Conservation (phyloP, 1,140 invertebrate species). For the Trichoplusia ni region DNA sequence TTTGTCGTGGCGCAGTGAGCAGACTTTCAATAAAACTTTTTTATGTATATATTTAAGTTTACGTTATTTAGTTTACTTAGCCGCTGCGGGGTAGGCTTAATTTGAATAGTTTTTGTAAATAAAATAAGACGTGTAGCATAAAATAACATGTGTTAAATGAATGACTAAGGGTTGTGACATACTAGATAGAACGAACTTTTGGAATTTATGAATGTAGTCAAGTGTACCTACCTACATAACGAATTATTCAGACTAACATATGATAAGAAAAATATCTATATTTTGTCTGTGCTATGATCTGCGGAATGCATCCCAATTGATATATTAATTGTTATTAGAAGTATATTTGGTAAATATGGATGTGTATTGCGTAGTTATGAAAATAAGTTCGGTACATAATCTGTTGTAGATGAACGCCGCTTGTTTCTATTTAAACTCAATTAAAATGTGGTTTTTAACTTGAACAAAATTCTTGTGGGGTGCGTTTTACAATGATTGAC, state of each 20-base stretch:
- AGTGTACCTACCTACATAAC: slow-evolving; percentile 3
- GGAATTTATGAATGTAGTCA: slow-evolving; percentile 8
- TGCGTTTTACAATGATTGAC: slow-evolving; percentile 13
- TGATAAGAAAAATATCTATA: background rate
- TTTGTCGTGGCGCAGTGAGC: background rate
- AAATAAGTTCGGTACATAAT: slow-evolving; percentile 2
- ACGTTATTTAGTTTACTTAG: slow-evolving; percentile 1
- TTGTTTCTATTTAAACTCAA: slow-evolving; percentile 10
- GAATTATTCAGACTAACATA: slow-evolving; percentile 18
- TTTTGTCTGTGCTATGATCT: slow-evolving; percentile 22
- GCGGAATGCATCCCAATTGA: slow-evolving; percentile 12
- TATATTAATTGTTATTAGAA: background rate
- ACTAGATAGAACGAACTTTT: slow-evolving; percentile 23
- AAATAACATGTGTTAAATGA: slow-evolving; percentile 17
- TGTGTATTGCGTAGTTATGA: background rate
- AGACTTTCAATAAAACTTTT: too few relatives aligned
- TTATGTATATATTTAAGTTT: too few relatives aligned
- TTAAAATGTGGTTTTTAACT: background rate
- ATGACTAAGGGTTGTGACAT: slow-evolving; percentile 28
- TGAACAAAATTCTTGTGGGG: slow-evolving; percentile 21
- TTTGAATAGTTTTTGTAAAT: slow-evolving; percentile 16
- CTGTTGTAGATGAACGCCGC: slow-evolving; percentile 15
- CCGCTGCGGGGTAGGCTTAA: background rate
- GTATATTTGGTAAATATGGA: slow-evolving; percentile 18
- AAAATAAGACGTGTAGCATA: slow-evolving; percentile 5